Base-by-base conservation (phyloP, 2,797 vertebrate genomes). In the Mastacembelus armatus region DNA sequence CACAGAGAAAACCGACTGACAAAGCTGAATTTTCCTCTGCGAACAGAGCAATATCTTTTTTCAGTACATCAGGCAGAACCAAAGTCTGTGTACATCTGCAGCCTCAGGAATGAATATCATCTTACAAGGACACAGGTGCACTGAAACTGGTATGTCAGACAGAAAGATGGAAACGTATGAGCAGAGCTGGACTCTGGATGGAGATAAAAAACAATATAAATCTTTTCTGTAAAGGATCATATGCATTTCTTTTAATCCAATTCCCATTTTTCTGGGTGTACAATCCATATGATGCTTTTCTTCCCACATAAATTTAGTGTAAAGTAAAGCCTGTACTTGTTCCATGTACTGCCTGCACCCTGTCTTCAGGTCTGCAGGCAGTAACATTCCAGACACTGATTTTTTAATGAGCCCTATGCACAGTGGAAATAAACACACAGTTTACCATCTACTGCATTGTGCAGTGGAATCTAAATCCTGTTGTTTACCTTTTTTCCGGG, bases 401-500 rank as follows among this genome's bases (percentile, higher is more conserved):
- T 22, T 15, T 36, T 24, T 47, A 33, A 35, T 47, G 18, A 40
- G 16, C n/a, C 2, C 18, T 4, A 10, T 8, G 15, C 29, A 33
- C 4, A 22, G 3, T 47, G 30, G 30, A 45, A 3, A 43, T 33
- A 24, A 49, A 39, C 30, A 35, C 10, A 0, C 4, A 21, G 32
- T 44, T 30, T 5, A 4, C 33, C 18, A 40, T 18, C 14, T 14
- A 54, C 5, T 11, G 18, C 12, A 12, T 7, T n/a, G 11, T 19
- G 12, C 10, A 3, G 15, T 21, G 19, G 44, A 12, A 22, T 47
- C 18, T 3, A 12, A 47, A 40, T 26, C 7, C n/a, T 18, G 15
- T 0, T 52, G 10, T 10, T 19, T 72, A 99, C 98, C 98, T 92
- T 96, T 99, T 88, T 98, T 99, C 79, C 96, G 94, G 84, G 98